phyloP scores from a whole-genome alignment of 2,797 vertebrate species.

The Sebastes paucispinis region DNA sequence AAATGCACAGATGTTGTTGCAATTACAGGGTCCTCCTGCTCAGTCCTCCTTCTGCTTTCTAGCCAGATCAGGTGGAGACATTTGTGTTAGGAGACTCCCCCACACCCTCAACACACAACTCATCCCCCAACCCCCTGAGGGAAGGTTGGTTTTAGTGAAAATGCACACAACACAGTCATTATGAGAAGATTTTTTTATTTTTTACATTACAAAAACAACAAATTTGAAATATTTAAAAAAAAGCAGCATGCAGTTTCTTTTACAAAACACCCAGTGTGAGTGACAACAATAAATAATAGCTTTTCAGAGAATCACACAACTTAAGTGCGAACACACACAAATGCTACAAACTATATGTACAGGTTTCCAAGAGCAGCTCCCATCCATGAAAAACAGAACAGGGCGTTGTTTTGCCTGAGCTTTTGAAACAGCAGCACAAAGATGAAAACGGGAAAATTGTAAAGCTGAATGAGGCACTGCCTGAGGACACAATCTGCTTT shows the following conservation, averaged over 20 bases:
- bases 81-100: conserved; percentile 65
- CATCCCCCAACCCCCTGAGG: conserved; percentile 32
- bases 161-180: conserved; percentile 39
- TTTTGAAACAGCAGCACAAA: conserved; percentile 22
- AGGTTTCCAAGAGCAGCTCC: conserved; percentile 67
- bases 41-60: conserved; percentile 59
- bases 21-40: conserved; percentile 72
- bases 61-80: conserved; percentile 79
- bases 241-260: conserved; percentile 58
- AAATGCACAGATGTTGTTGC: conserved; percentile 83
- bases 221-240: conserved; percentile 17
- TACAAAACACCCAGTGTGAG: conserved; percentile 75
- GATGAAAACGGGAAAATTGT: conserved; percentile 28
- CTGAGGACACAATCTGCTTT: conserved; percentile 42
- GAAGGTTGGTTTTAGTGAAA: conserved; percentile 24
- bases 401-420: conserved; percentile 1
- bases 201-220: conserved; percentile 64
- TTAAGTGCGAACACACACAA: conserved; percentile 79
- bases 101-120: neutral
- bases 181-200: conserved; percentile 59
- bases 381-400: conserved; percentile 35
- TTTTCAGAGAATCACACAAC: conserved; percentile 62
- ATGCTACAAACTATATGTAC: conserved; percentile 77
- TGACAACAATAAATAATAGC: conserved; percentile 82
- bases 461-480: conserved; percentile 54